Base-by-base conservation (phyloP, 2,113 vertebrate species). In the Vulpes vulpes region DNA sequence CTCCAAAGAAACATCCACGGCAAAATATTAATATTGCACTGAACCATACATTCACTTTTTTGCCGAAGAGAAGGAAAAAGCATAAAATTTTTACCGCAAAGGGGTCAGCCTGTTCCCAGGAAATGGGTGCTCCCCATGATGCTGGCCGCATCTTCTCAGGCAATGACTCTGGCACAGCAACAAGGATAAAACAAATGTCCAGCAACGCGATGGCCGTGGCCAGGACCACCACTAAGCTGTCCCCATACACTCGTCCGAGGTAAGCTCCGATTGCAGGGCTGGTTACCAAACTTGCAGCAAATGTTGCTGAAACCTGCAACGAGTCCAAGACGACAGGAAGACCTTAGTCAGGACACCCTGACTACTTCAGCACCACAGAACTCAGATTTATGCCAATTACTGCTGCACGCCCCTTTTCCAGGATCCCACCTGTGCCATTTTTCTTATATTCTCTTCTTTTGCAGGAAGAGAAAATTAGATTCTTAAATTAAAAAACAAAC, bases 191-290 rank as follows among this genome's bases (percentile, higher is more conserved):
- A 32, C 99, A 99, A 22, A 99, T 99, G 95, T 99, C 99, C 5
- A 99, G 27, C 98, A 99, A 94, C 30, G 99, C 99, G 38, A 99
- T 99, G 0, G 99, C 99, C 8, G 99, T 99, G 0, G 99, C 99
- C 64, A 99, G 98, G 80, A 99, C 99, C 96, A 99, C 99, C 15
- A 99, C 99, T 92, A 99, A 93, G 95, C 99, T 99, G 98, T 99
- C 99, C 30, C 99, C 99, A 0, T 99, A 99, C 3, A 97, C 98
- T 73, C 99, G 99, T 49, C 99, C 99, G 2, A 99, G 99, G 96
- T 99, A 99, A 89, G 99, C 99, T 81, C 99, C 99, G 1, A 99
- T 99, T 9, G 99, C 99, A 32, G 99, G 99, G 97, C 99, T 99
- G 91, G 98, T 99, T 76, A 99, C 99, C 92, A 99, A 98, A 97